A percentile compares a stretch with the other conserved stretches of the same genome.
Evolutionary conservation across 2,888 invertebrate species (phyloP).

Genomic region (Polyploca ridens): DNA sequence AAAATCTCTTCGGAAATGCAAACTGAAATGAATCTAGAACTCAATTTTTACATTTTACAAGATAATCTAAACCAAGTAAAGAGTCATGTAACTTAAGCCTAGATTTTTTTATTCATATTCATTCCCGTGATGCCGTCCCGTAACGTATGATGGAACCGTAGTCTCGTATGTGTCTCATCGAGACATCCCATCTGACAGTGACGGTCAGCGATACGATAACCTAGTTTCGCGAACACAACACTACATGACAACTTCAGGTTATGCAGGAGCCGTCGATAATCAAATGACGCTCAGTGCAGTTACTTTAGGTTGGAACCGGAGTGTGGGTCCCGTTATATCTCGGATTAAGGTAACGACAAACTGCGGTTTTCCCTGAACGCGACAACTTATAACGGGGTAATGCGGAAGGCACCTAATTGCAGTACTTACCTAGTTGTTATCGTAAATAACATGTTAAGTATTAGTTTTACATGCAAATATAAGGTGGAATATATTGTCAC

Average conservation of each 20-base stretch:
- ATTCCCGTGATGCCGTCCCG: slow-evolving; percentile 32
- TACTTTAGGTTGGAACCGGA: slow-evolving; percentile 9
- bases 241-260: not conserved
- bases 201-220: slow-evolving; percentile 67
- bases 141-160: slow-evolving; percentile 27
- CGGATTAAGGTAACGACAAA: slow-evolving; percentile 3
- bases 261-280: slow-evolving; percentile 1
- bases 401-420: not conserved
- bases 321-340: slow-evolving; percentile 18
- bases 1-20: no score
- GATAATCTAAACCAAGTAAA: no score
- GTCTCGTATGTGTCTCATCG: slow-evolving; percentile 12
- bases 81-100: no score
- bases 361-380: not conserved
- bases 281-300: not conserved
- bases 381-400: slow-evolving; percentile 10
- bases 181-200: slow-evolving; percentile 35
- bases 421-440: not conserved
- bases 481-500: no score
- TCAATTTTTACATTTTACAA: no score
- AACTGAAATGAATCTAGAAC: no score
- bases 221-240: slow-evolving; percentile 49
- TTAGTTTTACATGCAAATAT: no score
- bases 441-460: not conserved
- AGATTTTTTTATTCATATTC: not conserved